Evolutionary conservation across 2,113 vertebrate genomes (phyloP), one percentile per base, ranked within the genome.

Genomic region (Tangachromis dhanisi): DNA sequence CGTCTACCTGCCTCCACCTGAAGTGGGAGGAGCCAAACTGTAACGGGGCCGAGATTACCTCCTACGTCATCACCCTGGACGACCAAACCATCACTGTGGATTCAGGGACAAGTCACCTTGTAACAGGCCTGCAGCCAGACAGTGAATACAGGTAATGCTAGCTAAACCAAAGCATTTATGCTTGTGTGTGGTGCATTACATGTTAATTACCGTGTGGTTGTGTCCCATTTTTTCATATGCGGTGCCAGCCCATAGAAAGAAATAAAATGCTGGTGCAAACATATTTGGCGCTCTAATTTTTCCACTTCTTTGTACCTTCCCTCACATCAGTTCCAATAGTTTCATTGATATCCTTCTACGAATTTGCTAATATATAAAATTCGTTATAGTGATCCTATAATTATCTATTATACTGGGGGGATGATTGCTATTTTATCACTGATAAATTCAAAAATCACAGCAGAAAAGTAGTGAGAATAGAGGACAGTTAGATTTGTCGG

Each of bases 21-120:
- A 97, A 90, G 95, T 99, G 99, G 99, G 98, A 99, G 8, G 98
- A 98, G 91, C 98, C 99, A 0, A 97, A 97, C 96, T 97, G 93
- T 92, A 99, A 99, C 4, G 99, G 99, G 14, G 97, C 98, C 3
- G 97, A 98, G 90, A 98, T 99, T 91, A 96, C 94, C 0, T 97
- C 97, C 4, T 99, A 99, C 93, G 96, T 97, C 92, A 97, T 99
- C 33, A 96, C 97, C 80, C 87, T 98, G 90, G 98, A 97, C 6
- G 96, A 98, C n/a, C 57, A 90, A 71, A 96, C 86, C 88, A 93
- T 99, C 47, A 90, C 96, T 0, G 97, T 98, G 90, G 97, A 97
- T 9, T 97, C 95, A 0, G 94, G 95, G 16, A 98, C 97, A 3
- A 97, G 92, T 83, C 96, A 98, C 1, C 9, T 98, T 9, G 85